These are phyloP conservation scores for Teleogryllus oceanicus DNA, from an alignment of 2,888 invertebrate genomes.

Conservation along the genomic window DNA sequence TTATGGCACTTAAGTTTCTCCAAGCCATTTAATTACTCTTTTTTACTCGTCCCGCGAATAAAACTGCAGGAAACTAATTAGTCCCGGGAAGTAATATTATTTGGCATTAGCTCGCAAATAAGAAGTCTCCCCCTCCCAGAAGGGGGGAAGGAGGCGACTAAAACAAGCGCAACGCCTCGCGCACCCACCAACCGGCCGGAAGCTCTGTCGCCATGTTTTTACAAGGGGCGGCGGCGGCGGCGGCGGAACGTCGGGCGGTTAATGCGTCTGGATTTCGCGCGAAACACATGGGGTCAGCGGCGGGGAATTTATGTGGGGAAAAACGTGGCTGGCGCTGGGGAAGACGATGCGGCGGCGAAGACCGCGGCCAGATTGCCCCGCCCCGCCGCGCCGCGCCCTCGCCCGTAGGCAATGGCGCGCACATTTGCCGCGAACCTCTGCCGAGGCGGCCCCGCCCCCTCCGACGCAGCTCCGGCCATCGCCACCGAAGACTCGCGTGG, in stretches of 20 bases:
- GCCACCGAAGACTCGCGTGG: too few species aligned
- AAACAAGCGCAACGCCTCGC: too few species aligned
- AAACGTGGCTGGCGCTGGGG: not conserved
- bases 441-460: too few species aligned
- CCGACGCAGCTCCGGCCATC: too few species aligned
- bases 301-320: not conserved
- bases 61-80: not conserved
- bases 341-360: not conserved
- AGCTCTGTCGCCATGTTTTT: not conserved
- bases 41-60: too few species aligned
- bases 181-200: not conserved
- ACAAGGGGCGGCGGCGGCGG: not conserved
- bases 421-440: not conserved
- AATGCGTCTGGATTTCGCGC: not conserved
- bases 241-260: not conserved
- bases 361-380: not conserved
- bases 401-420: not conserved
- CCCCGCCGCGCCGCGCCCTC: not conserved
- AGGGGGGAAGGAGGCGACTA: too few species aligned
- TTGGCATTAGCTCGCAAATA: too few species aligned
- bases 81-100: not conserved
- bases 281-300: conserved; percentile 1
- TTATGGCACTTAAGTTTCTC: too few species aligned
- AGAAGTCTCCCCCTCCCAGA: too few species aligned
- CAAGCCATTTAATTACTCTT: too few species aligned